Evolutionary conservation across 30 jellyfish, hydroid and myxozoan species (phyloP), one percentile per base, ranked within the genome.

Genomic region (Mastigias papua): DNA sequence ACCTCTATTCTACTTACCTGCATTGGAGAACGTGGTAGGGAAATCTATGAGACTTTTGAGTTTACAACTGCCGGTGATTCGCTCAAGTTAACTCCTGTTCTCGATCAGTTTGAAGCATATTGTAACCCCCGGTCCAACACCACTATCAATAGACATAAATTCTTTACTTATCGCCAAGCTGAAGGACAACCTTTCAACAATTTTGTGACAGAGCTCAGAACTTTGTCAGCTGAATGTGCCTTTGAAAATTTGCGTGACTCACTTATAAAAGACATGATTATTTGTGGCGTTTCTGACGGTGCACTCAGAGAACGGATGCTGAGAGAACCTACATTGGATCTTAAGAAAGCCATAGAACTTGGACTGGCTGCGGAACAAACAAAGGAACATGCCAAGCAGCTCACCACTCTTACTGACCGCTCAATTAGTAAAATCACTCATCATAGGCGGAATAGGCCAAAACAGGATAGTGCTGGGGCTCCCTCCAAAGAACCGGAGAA

Each of bases 171-270:
- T 68, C 83, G 91, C 82, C 51, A 81, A 61, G 27, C 48, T 34
- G 91, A 81, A 63, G 91, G 84, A 34, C 82, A 81, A 28, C 64
- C 74, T 81, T 81, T 67, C 75, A 81, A 81, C 64, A 46, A 31
- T 19, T 81, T 81, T 81, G 86, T 81, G 58, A 81, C 73, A 46
- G 84, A 63, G 42, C 91, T 81, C 73, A 63, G 57, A 81, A 64
- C 82, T 21, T 81, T 81, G 84, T 64, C 91, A 63, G 91, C 91
- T 81, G 93, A 84, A 69, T 84, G 93, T 72, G 93, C 49, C 10
- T 69, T 84, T 51, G 80, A 65, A 17, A 84, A 34, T 27, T 72
- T 84, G 78, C 79, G 70, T 51, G 93, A 84, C 88, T 84, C 64
- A 27, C 87, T 84, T 80, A 68, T 69, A 29, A 70, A 72, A 50